These are phyloP conservation scores for Sinonovacula constricta DNA, from an alignment of 1,140 invertebrate species.

Conservation along the genomic window DNA sequence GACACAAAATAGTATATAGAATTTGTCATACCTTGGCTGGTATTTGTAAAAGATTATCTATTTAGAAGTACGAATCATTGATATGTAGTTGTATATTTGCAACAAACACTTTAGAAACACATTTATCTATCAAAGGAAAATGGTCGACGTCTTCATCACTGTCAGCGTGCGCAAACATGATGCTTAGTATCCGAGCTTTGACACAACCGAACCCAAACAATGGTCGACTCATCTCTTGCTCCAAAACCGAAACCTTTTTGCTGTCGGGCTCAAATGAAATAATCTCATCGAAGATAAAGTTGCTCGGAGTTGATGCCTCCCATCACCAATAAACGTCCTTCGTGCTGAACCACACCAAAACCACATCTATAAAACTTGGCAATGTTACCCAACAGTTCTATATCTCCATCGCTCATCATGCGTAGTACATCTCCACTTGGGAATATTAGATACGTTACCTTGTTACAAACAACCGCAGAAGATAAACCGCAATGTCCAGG, in stretches of 20 bases:
- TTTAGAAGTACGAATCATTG: too few species aligned
- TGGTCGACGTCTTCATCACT: too few species aligned
- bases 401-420: constrained; percentile 49
- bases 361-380: constrained; percentile 62
- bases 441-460: constrained; percentile 54
- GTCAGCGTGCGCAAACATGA: too few species aligned
- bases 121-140: too few species aligned
- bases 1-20: too few species aligned
- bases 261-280: constrained; percentile 12
- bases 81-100: too few species aligned
- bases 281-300: constrained; percentile 8
- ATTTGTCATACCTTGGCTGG: too few species aligned
- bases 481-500: constrained; percentile 54
- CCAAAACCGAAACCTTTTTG: neutral
- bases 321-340: constrained; percentile 53
- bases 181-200: constrained; percentile 11
- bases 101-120: too few species aligned
- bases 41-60: too few species aligned
- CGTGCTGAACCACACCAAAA: constrained; percentile 56
- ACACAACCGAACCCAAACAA: constrained; percentile 40
- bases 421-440: constrained; percentile 60
- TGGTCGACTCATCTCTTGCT: constrained; percentile 3
- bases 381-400: constrained; percentile 49
- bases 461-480: constrained; percentile 49
- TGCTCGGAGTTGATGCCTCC: constrained; percentile 30